phyloP scores from a whole-genome alignment of 2,888 invertebrate species.

The Harpalus rufipes region DNA sequence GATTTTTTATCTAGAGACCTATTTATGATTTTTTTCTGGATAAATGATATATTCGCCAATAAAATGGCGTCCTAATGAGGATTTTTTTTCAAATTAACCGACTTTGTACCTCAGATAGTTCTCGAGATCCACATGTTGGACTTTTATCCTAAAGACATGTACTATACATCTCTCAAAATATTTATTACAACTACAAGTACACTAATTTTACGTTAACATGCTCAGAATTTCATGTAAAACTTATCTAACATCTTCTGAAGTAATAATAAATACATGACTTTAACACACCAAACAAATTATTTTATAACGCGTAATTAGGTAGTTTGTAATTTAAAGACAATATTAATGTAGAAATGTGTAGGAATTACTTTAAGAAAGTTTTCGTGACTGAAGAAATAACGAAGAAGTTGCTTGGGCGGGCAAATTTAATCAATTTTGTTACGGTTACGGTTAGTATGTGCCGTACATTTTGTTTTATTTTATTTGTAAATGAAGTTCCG shows the following conservation, averaged over 20 bases:
- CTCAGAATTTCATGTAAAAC: background rate
- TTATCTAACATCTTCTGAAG: background rate
- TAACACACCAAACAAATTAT: background rate
- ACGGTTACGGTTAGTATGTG: constrained; percentile 19
- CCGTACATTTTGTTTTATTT: background rate
- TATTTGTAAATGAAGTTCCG: constrained; percentile 13
- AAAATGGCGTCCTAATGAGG: too few relatives aligned
- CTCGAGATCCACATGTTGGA: too few relatives aligned
- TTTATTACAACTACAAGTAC: too few relatives aligned
- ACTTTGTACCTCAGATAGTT: too few relatives aligned
- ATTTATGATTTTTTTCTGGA: too few relatives aligned
- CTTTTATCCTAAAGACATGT: too few relatives aligned
- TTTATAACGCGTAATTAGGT: background rate
- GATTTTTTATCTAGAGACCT: too few relatives aligned
- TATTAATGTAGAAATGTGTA: background rate
- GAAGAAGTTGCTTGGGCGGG: background rate
- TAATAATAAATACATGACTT: background rate
- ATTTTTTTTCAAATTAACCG: too few relatives aligned
- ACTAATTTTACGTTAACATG: too few relatives aligned
- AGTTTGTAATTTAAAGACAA: constrained; percentile 1
- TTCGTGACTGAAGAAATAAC: background rate
- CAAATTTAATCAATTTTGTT: constrained; percentile 39
- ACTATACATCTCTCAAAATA: too few relatives aligned
- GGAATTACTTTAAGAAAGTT: constrained; percentile 13
- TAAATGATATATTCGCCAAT: too few relatives aligned